Evolutionary conservation across 2,888 invertebrate genomes (phyloP).

Genomic region (Penaeus monodon): DNA sequence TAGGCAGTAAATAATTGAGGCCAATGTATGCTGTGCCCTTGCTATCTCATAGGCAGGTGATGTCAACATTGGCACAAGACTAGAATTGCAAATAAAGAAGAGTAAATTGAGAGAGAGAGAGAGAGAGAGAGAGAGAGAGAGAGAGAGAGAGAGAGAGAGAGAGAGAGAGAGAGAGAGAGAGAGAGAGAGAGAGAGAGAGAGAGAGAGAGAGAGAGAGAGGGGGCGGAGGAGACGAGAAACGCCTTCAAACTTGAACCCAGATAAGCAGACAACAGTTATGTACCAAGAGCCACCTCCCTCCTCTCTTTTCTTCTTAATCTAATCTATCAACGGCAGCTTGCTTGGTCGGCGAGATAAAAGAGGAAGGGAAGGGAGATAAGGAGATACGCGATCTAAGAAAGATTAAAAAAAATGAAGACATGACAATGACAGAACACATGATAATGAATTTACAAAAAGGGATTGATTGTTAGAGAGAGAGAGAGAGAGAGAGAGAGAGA

Average conservation of each 20-base stretch:
- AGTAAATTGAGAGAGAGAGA: neutral
- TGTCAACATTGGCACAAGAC: too few species aligned
- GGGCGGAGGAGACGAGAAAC: neutral
- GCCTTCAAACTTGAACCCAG: too few species aligned
- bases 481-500: neutral
- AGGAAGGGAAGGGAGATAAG: neutral
- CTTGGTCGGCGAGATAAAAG: neutral
- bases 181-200: neutral
- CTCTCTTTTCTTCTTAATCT: too few species aligned
- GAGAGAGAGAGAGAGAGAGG: neutral
- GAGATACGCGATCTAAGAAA: neutral
- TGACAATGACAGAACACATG: neutral
- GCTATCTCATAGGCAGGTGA: neutral
- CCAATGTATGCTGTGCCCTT: neutral
- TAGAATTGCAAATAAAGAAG: too few species aligned
- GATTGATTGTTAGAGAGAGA: neutral
- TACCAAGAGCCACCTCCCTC: too few species aligned
- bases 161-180: constrained; percentile 14
- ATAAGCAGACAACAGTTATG: too few species aligned
- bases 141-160: neutral
- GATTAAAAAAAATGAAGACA: neutral
- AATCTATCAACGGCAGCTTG: too few species aligned
- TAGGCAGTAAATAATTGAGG: neutral
- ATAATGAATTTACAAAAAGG: neutral
- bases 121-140: too few species aligned